A percentile compares a stretch with the other conserved stretches of the same genome.
Conservation (phyloP, 1,140 invertebrate genomes). For the Ostrea denselamellosa region DNA sequence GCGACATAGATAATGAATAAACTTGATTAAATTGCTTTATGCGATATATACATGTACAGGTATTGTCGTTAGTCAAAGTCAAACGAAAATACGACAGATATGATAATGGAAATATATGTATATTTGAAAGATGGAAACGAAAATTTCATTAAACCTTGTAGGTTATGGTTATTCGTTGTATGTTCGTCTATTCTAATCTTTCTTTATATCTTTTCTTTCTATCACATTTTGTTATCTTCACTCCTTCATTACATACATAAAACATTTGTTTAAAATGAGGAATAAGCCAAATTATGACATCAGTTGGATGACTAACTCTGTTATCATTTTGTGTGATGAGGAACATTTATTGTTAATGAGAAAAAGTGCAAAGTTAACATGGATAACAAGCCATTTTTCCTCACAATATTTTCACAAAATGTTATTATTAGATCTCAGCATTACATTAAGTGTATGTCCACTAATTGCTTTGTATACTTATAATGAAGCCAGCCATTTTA, state of each 20-base stretch:
- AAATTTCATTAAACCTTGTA: no score
- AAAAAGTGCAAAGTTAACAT: not conserved
- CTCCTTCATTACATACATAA: not conserved
- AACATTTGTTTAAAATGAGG: not conserved
- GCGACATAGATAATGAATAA: no score
- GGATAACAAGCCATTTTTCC: slow-evolving; percentile 8
- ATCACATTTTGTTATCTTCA: not conserved
- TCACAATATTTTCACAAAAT: slow-evolving; percentile 30
- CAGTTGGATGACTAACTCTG: not conserved
- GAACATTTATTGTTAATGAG: slow-evolving; percentile 24
- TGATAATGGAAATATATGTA: no score
- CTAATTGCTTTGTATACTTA: slow-evolving; percentile 22
- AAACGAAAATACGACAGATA: no score
- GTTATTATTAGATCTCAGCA: slow-evolving; percentile 20
- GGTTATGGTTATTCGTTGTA: no score
- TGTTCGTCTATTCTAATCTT: not conserved
- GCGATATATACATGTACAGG: no score
- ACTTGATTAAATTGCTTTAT: no score
- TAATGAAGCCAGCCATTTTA: not conserved
- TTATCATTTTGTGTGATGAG: not conserved
- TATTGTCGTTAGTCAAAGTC: no score
- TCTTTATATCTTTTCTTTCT: not conserved
- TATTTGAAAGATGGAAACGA: no score
- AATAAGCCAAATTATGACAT: not conserved
- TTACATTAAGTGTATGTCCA: slow-evolving; percentile 26